A percentile compares a stretch with the other conserved stretches of the same genome.
phyloP scores from a whole-genome alignment of 2,113 vertebrate genomes.

The Saguinus imperator region DNA sequence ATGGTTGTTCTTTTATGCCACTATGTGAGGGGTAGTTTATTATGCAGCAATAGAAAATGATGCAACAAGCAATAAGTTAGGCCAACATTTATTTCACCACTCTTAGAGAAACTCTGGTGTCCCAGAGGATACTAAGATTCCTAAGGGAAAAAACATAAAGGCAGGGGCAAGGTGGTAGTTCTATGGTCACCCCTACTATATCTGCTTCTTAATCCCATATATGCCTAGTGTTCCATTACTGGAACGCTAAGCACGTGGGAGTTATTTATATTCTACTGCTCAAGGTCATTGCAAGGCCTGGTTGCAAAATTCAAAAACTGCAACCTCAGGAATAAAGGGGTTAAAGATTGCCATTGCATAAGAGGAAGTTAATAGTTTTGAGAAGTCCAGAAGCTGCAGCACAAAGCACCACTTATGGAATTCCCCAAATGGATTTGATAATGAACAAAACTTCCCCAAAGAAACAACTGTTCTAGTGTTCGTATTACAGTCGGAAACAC shows the following conservation, averaged over 20 bases:
- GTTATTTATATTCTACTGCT: no score
- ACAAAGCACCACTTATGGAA: neutral
- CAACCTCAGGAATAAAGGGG: no score
- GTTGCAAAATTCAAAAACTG: no score
- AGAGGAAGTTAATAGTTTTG: neutral
- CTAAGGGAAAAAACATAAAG: neutral
- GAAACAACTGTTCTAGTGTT: neutral
- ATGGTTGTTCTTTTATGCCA: neutral
- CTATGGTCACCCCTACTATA: neutral
- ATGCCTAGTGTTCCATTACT: no score
- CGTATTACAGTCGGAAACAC: neutral
- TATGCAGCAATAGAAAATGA: neutral
- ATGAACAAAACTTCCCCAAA: neutral
- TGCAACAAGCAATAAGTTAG: neutral
- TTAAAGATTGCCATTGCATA: neutral
- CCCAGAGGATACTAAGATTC: neutral
- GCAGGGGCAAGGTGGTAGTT: neutral
- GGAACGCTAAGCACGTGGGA: no score
- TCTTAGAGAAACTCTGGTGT: neutral
- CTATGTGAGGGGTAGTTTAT: neutral
- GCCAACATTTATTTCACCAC: neutral
- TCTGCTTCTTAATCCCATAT: neutral
- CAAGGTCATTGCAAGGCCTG: no score
- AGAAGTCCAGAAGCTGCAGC: neutral
- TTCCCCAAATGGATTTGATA: neutral